Percentiles rank a stretch among this genome's conserved stretches.
Evolutionary conservation across 2,797 vertebrate genomes (phyloP).

Genomic region (Taenioides sp.): DNA sequence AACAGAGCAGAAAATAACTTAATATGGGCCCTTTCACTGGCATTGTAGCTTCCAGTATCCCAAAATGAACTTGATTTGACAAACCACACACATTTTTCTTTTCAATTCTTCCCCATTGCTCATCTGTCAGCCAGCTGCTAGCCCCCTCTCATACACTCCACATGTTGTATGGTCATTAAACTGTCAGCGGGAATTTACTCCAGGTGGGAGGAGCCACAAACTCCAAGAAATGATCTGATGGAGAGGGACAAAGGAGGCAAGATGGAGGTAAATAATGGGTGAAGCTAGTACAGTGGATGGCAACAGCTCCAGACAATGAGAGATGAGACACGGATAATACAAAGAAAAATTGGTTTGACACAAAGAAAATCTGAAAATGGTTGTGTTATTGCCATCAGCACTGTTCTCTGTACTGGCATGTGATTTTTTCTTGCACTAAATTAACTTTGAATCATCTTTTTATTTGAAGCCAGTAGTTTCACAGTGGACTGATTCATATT

Average conservation of each 20-base stretch:
- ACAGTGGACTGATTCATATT: constrained; percentile 9
- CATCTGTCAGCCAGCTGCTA: constrained; percentile 81
- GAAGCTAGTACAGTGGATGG: constrained; percentile 68
- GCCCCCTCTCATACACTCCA: constrained; percentile 70
- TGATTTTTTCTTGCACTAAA: background rate
- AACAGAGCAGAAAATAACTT: no score
- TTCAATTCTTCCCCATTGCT: constrained; percentile 69
- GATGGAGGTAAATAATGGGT: constrained; percentile 74
- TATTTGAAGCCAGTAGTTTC: background rate
- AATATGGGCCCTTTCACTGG: background rate
- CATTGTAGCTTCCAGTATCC: constrained; percentile 11
- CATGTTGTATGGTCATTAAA: constrained; percentile 83
- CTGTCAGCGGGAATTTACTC: constrained; percentile 84
- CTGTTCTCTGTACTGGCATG: constrained; percentile 1
- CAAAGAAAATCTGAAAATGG: constrained; percentile 22
- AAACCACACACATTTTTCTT: constrained; percentile 55
- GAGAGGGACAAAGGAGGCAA: constrained; percentile 56
- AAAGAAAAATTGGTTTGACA: constrained; percentile 22
- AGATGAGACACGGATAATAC: constrained; percentile 38
- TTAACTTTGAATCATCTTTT: background rate
- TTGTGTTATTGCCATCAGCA: constrained; percentile 19
- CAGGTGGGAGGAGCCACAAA: constrained; percentile 55
- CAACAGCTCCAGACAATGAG: constrained; percentile 66
- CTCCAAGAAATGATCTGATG: constrained; percentile 78
- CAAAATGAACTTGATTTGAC: constrained; percentile 41